Percentiles rank a stretch among this genome's conserved stretches.
Conservation (phyloP, 2,888 invertebrate genomes). For the Aethes cnicana region DNA sequence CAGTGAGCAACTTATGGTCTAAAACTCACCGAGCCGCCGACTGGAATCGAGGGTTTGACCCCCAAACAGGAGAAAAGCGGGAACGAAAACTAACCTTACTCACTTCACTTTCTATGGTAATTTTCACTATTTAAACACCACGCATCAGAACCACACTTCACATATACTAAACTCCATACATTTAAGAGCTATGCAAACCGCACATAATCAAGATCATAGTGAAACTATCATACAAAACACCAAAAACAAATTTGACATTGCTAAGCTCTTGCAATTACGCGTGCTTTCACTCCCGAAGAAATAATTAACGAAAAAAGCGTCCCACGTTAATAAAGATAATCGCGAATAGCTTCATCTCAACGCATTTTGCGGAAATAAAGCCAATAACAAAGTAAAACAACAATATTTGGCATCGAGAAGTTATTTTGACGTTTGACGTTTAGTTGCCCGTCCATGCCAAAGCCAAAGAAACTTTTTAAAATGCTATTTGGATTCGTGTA, state of each 20-base stretch:
- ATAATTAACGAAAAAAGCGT: slow-evolving; percentile 33
- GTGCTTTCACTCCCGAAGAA: slow-evolving; percentile 31
- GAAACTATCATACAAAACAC: slow-evolving; percentile 59
- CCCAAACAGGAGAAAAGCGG: slow-evolving; percentile 63
- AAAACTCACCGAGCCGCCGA: slow-evolving; percentile 76
- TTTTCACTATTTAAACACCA: slow-evolving; percentile 14
- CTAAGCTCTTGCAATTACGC: slow-evolving; percentile 47
- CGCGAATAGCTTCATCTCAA: slow-evolving; percentile 66
- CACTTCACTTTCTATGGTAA: slow-evolving; percentile 29
- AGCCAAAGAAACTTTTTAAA: slow-evolving; percentile 28
- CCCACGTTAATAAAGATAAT: slow-evolving; percentile 36
- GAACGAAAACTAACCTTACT: slow-evolving; percentile 76
- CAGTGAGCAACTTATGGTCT: slow-evolving; percentile 63
- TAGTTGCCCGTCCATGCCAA: slow-evolving; percentile 22
- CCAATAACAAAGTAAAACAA: slow-evolving; percentile 60
- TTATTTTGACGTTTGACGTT: slow-evolving; percentile 53
- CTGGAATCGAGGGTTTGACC: slow-evolving; percentile 49
- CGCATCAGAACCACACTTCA: slow-evolving; percentile 15
- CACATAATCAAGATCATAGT: slow-evolving; percentile 35
- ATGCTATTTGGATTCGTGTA: slow-evolving; percentile 1
- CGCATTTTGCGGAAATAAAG: slow-evolving; percentile 45
- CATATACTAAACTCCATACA: slow-evolving; percentile 16
- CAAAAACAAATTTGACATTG: slow-evolving; percentile 70
- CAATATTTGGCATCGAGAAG: slow-evolving; percentile 76
- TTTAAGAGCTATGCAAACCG: slow-evolving; percentile 28